Evolutionary conservation across 2,113 vertebrate species (phyloP), one percentile per base, ranked within the genome.

Genomic region (Rattus rattus): DNA sequence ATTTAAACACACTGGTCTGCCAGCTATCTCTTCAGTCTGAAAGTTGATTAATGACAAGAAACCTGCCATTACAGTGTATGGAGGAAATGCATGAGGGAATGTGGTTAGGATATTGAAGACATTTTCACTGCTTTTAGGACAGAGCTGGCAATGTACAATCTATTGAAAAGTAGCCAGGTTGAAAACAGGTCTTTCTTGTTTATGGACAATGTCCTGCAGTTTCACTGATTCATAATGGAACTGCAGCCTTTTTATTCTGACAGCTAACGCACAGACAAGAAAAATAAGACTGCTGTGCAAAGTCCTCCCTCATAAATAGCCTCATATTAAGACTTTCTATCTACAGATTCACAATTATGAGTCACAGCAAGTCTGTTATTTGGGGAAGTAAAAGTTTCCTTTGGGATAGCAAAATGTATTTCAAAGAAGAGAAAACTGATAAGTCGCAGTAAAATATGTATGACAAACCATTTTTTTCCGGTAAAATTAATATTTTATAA

Each of bases 41-140:
- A 81, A 86, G 36, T 3, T 61, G 90, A 76, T 77, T 94, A 97
- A 98, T 91, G 67, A 97, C 96, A 97, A n/a, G 94, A 7, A 30
- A 24, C 7, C 61, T 65, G 49, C 30, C 91, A 22, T 83, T 49
- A 88, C 20, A 92, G 54, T 54, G 24, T 52, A 30, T 54, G 65
- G 80, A 14, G 0, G 0, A 69, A 43, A 77, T 39, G 0, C 33
- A 83, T 94, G 63, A 33, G 88, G 61, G 86, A 96, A 76, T 95
- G 36, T 26, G 9, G 52, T 79, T 72, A 76, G n/a, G 13, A 90
- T 94, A 96, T 0, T 85, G n/a, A 96, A 26, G 2, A 13, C 69
- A 0, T 96, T 96, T 96, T 94, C 24, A 75, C 39, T 94, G 79
- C 8, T 95, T 97, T 81, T 61, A 92, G 88, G 16, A 30, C n/a